Evolutionary conservation across 2,888 invertebrate genomes (phyloP).

Genomic region (Eilema sororculum): DNA sequence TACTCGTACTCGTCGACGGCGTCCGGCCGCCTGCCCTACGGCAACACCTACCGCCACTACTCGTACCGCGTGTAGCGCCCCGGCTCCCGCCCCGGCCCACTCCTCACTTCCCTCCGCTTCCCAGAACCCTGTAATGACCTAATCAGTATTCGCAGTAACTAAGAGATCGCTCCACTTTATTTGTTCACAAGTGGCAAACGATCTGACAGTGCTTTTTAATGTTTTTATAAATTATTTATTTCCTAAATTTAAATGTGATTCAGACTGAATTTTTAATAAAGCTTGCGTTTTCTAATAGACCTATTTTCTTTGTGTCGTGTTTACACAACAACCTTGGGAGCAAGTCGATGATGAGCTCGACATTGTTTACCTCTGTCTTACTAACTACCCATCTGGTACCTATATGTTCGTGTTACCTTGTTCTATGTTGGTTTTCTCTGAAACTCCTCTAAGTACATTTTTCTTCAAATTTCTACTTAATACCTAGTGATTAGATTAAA

Average conservation of each 20-base stretch:
- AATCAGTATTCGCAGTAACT: constrained; percentile 84
- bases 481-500: background rate
- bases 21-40: constrained; percentile 93
- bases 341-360: constrained; percentile 78
- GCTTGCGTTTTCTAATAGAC: constrained; percentile 82
- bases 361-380: constrained; percentile 53
- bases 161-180: constrained; percentile 82
- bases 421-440: constrained; percentile 43
- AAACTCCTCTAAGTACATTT: background rate
- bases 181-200: constrained; percentile 73
- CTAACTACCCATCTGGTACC: constrained; percentile 57
- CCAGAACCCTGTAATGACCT: constrained; percentile 62
- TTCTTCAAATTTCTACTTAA: constrained; percentile 9
- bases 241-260: constrained; percentile 66
- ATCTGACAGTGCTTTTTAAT: constrained; percentile 74
- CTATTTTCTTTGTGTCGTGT: constrained; percentile 73
- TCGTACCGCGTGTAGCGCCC: constrained; percentile 93
- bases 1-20: constrained; percentile 94
- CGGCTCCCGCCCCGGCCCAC: constrained; percentile 61
- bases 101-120: constrained; percentile 56
- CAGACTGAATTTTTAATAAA: constrained; percentile 86
- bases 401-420: constrained; percentile 46
- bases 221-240: constrained; percentile 73
- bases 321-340: constrained; percentile 57
- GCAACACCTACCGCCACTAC: constrained; percentile 94